Percentiles rank a stretch among this genome's conserved stretches.
These are phyloP conservation scores for Craniophora ligustri DNA, from an alignment of 2,888 invertebrate genomes.

Conservation along the genomic window DNA sequence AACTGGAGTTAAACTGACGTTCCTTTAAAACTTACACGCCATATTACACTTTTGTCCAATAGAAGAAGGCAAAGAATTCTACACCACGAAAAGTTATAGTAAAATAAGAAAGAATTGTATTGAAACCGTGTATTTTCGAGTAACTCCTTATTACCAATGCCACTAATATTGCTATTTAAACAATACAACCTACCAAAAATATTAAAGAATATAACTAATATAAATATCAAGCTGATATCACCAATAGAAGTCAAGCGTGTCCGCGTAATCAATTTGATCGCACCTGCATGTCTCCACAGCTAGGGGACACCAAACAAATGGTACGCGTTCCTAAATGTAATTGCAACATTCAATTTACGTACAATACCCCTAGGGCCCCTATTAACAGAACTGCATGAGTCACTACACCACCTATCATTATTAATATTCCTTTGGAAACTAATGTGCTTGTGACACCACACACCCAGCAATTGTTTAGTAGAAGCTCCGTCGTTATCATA, in stretches of 20 bases:
- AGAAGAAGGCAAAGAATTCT: no score
- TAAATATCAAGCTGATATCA: constrained; percentile 25
- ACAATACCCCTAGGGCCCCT: constrained; percentile 44
- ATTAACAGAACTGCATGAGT: constrained; percentile 46
- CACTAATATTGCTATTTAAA: constrained; percentile 14
- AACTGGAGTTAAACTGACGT: no score
- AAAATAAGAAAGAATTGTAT: no score
- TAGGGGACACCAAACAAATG: constrained; percentile 45
- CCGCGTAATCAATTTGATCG: constrained; percentile 53
- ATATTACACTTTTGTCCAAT: no score
- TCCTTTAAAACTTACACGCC: neutral
- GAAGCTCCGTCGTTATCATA: constrained; percentile 45
- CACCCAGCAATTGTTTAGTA: constrained; percentile 46
- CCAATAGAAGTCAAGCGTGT: constrained; percentile 26
- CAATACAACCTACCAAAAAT: constrained; percentile 9
- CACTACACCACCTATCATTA: constrained; percentile 40
- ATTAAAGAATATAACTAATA: constrained; percentile 22
- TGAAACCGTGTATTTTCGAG: no score
- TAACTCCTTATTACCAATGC: no score
- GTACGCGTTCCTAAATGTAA: constrained; percentile 41
- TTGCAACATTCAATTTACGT: constrained; percentile 50
- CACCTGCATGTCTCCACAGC: constrained; percentile 44
- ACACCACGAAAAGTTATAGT: no score
- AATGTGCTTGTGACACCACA: constrained; percentile 46
- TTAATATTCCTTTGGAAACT: constrained; percentile 45